phyloP scores from a whole-genome alignment of 2,888 invertebrate genomes.

The Abscondita cerata region DNA sequence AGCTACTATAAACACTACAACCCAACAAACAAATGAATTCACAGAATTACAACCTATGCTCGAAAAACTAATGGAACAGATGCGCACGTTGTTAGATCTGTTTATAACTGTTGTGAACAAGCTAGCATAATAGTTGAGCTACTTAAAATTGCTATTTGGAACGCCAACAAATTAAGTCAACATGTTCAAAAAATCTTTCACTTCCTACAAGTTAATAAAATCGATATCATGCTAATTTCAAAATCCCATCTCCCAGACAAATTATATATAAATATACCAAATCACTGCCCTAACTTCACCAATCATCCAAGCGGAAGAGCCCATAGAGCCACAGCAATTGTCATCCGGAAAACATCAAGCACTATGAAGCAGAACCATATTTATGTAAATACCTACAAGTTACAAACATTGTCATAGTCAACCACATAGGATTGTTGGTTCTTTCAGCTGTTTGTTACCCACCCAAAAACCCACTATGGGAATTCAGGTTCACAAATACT shows the following conservation, averaged over 20 bases:
- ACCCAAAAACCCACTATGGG: neutral
- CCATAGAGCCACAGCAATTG: too few species aligned
- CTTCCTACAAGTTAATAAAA: neutral
- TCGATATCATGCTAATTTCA: constrained; percentile 8
- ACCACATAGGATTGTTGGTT: neutral
- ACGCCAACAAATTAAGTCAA: too few species aligned
- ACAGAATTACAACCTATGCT: constrained; percentile 7
- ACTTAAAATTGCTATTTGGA: too few species aligned
- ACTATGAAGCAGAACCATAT: too few species aligned
- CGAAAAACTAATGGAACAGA: constrained; percentile 8
- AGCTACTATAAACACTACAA: neutral
- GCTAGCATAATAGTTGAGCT: constrained; percentile 3
- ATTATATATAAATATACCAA: neutral
- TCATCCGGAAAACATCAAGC: too few species aligned
- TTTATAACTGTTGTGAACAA: constrained; percentile 1
- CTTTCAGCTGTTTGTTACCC: neutral
- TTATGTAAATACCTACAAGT: too few species aligned
- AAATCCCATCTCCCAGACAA: neutral
- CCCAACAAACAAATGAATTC: neutral
- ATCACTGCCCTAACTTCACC: neutral
- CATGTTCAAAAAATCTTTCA: too few species aligned
- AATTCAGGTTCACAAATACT: neutral
- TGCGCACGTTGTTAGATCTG: neutral
- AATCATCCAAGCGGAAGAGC: constrained; percentile 1
- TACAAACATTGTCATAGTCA: neutral